Evolutionary conservation across 1,140 invertebrate species (phyloP), one percentile per base, ranked within the genome.

Genomic region (Drosophila mayri): DNA sequence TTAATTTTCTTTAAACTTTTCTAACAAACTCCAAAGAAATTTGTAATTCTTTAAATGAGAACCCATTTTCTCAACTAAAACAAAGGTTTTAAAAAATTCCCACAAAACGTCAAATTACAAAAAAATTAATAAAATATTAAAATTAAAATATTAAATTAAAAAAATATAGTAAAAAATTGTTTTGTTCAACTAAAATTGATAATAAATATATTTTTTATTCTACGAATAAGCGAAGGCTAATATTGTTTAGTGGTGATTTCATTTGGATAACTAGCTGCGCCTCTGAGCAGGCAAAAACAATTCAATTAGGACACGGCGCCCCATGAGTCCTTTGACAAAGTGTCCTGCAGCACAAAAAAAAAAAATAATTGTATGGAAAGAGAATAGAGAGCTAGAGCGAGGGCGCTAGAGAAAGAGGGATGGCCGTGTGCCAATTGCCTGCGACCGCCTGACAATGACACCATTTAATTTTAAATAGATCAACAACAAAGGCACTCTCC

Each of bases 381-480:
- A 49, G 16, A 50, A 38, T 7, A 67, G 25, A n/a, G 20, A 4
- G 6, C 28, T 20, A 16, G 16, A 9, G 5, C 3, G 32, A 32
- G 35, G 30, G 35, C 43, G 5, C 18, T 9, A 67, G 32, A 54
- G 32, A 41, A 25, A 37, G 49, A 47, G 41, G 22, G n/a, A 22
- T 73, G 64, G 54, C 55, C 37, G n/a, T 60, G 60, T 52, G 67
- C 67, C 47, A 71, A 35, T 71, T 71, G 47, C 61, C 59, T 50
- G 49, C 46, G 50, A 67, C 49, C 46, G 57, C 68, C 71, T 82
- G 79, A 76, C 79, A 87, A 79, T 83, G 84, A 87, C 84, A 88
- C 76, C 76, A 77, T 83, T 82, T 81, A 47, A 79, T 77, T 70
- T 81, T 57, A 86, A 79, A 70, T 87, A 79, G 82, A 82, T 78